These are phyloP conservation scores for Eospalax fontanierii DNA, from an alignment of 2,797 vertebrate species.

Conservation along the genomic window DNA sequence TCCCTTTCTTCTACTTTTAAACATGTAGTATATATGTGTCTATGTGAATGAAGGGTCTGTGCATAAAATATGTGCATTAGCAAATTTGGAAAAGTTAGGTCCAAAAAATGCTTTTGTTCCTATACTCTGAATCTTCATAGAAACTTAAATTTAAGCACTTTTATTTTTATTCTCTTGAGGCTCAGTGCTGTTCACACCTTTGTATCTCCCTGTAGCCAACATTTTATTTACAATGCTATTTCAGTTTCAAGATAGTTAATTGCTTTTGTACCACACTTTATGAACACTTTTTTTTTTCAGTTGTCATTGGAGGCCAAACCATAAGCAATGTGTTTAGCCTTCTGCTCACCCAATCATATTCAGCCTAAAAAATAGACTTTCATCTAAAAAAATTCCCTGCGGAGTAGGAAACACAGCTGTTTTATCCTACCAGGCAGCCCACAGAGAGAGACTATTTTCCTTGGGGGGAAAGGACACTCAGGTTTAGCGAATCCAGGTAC, in stretches of 20 bases:
- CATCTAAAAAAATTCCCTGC: slow-evolving; percentile 73
- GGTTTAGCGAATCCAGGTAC: slow-evolving; percentile 79
- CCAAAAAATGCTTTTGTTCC: slow-evolving; percentile 26
- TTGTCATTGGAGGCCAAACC: slow-evolving; percentile 71
- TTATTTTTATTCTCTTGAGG: slow-evolving; percentile 70
- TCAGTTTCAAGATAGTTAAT: slow-evolving; percentile 74
- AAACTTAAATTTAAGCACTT: slow-evolving; percentile 52
- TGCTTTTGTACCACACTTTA: slow-evolving; percentile 67
- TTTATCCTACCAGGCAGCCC: slow-evolving; percentile 75
- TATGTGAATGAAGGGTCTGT: neutral
- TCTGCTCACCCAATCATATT: slow-evolving; percentile 76
- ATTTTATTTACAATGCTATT: slow-evolving; percentile 74
- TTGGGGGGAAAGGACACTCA: slow-evolving; percentile 77
- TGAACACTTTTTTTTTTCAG: slow-evolving; percentile 55
- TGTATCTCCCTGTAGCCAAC: slow-evolving; percentile 56
- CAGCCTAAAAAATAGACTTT: slow-evolving; percentile 75
- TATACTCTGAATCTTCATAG: neutral
- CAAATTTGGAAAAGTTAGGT: slow-evolving; percentile 46
- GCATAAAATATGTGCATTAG: slow-evolving; percentile 54
- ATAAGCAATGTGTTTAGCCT: slow-evolving; percentile 79
- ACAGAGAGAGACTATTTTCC: slow-evolving; percentile 81
- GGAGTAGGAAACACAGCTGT: slow-evolving; percentile 79
- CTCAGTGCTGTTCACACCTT: slow-evolving; percentile 57
- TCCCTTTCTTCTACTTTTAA: slow-evolving; percentile 31
- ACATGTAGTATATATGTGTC: neutral